phyloP scores from a whole-genome alignment of 2,797 vertebrate species.

The Vireo griseus region DNA sequence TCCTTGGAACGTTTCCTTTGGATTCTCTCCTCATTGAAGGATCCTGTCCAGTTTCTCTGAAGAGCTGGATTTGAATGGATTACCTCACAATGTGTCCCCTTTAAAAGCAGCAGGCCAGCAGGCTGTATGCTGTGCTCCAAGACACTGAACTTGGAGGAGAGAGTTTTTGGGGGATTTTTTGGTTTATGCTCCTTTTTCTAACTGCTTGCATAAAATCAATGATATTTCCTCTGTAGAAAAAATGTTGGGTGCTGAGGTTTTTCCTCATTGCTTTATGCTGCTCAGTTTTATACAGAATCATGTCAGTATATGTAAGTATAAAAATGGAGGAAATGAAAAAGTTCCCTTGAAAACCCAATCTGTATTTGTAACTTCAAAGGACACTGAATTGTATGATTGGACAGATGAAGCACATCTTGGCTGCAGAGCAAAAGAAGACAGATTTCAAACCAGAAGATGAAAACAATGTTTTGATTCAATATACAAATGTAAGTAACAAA shows the following conservation, averaged over 20 bases:
- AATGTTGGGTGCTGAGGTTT: neutral
- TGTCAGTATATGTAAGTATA: neutral
- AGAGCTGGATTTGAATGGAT: neutral
- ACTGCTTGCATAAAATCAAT: neutral
- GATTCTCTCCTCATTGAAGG: neutral
- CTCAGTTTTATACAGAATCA: neutral
- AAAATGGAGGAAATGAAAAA: neutral
- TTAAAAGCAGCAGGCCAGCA: neutral
- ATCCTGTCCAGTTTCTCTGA: neutral
- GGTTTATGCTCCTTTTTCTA: neutral
- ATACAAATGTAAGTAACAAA: conserved; percentile 87
- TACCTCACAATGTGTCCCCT: neutral
- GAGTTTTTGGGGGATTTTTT: neutral
- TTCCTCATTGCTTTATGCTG: neutral
- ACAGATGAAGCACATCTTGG: conserved; percentile 97
- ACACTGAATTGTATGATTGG: conserved; percentile 99
- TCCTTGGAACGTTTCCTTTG: neutral
- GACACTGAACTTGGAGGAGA: neutral
- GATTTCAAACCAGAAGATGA: conserved; percentile 98
- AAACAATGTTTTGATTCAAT: conserved; percentile 97
- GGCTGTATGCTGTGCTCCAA: neutral
- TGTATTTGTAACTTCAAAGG: conserved; percentile 76
- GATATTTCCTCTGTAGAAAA: neutral
- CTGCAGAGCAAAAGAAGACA: conserved; percentile 97
- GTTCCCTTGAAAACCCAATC: neutral